Evolutionary conservation across 2,113 vertebrate genomes (phyloP), one percentile per base, ranked within the genome.

Genomic region (Pseudopodoces humilis): DNA sequence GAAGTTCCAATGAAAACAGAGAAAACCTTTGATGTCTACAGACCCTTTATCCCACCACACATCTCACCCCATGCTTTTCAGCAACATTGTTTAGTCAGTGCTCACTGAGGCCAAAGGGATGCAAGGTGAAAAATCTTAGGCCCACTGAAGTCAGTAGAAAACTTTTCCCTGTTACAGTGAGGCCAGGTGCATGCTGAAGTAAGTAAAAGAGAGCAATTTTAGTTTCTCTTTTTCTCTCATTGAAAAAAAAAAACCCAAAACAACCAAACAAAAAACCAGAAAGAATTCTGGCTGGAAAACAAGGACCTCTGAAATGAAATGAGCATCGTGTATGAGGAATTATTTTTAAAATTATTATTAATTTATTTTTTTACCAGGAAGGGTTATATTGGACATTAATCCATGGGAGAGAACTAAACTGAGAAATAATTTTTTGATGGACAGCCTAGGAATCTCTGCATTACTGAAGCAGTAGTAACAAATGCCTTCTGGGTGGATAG

Each of bases 1-100:
- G 83, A 96, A 90, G 82, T 93, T 88, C 75, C 58, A 93, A 3
- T 44, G 91, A 91, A 91, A 95, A 92, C 70, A 85, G 44, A 87
- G 71, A 84, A 80, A 83, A 65, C 4, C 68, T 88, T 95, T 97
- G 90, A 95, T 84, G 83, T 80, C 80, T 59, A 39, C 43, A 90
- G 82, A 88, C 49, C 43, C 84, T 90, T 94, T 88, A 91, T 83
- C 55, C 77, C 37, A 69, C 39, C 1, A 2, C 63, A 91, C 43
- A 53, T 71, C 46, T 95, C 68, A 77, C 28, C 55, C 63, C n/a
- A 13, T 62, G 30, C 43, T 85, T 94, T 76, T 92, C 87, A 87
- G 55, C 30, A 68, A 7, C 2, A 13, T 20, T 87, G 11, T 89
- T 89, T 87, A 90, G 55, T 83, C 63, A 60, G 35, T 13, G 60